A percentile compares a stretch with the other conserved stretches of the same genome.
Conservation (phyloP, 2,888 invertebrate genomes). For the Eumacrocentrus americanus region DNA sequence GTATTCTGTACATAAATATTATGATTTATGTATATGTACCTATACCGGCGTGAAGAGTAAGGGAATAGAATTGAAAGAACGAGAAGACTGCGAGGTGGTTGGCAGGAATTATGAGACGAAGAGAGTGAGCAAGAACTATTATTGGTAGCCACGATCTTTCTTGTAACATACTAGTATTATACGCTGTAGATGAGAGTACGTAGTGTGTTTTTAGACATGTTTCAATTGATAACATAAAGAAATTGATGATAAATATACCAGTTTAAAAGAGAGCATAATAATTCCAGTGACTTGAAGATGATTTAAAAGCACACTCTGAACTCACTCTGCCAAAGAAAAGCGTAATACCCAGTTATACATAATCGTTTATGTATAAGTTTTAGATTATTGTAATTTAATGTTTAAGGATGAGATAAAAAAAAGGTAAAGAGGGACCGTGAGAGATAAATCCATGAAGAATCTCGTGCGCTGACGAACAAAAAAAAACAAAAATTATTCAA, state of each 20-base stretch:
- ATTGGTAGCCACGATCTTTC: slow-evolving; percentile 32
- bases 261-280: slow-evolving; percentile 3
- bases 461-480: background rate
- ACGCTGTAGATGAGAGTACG: slow-evolving; percentile 25
- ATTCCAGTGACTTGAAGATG: background rate
- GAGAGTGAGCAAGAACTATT: slow-evolving; percentile 18
- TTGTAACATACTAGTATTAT: slow-evolving; percentile 41
- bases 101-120: slow-evolving; percentile 10
- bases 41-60: no score
- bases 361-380: slow-evolving; percentile 47
- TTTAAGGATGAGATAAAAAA: slow-evolving; percentile 19
- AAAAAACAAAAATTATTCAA: slow-evolving; percentile 18
- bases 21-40: slow-evolving; percentile 45
- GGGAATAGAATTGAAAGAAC: no score
- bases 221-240: background rate
- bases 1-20: slow-evolving; percentile 44
- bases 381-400: slow-evolving; percentile 41
- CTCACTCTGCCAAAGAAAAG: slow-evolving; percentile 11
- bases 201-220: slow-evolving; percentile 11
- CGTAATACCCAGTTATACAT: slow-evolving; percentile 43
- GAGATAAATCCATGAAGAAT: slow-evolving; percentile 16
- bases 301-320: slow-evolving; percentile 4
- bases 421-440: slow-evolving; percentile 14
- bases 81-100: background rate
- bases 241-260: background rate